Evolutionary conservation across 2,113 vertebrate species (phyloP).

Genomic region (Toxostoma redivivum): DNA sequence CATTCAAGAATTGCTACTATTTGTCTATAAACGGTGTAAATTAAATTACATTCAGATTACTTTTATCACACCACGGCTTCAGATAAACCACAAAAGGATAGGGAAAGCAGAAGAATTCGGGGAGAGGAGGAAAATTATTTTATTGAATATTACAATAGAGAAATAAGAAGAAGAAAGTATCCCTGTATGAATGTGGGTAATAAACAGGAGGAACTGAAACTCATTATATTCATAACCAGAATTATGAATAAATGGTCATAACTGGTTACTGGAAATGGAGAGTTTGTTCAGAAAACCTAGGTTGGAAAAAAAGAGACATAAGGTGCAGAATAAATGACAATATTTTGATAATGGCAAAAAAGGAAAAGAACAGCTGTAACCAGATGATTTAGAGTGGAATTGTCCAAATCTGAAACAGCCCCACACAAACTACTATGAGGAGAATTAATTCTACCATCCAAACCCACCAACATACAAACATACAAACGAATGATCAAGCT

Average conservation of each 20-base stretch:
- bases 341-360: neutral
- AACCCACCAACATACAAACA: neutral
- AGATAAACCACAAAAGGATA: neutral
- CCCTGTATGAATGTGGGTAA: neutral
- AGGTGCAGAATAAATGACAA: neutral
- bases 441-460: neutral
- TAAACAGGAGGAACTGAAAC: neutral
- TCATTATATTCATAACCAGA: neutral
- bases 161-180: neutral
- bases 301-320: neutral
- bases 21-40: neutral
- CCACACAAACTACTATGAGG: neutral
- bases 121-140: neutral
- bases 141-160: neutral
- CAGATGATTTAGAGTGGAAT: neutral
- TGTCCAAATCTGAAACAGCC: neutral
- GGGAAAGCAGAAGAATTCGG: neutral
- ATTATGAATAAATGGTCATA: neutral
- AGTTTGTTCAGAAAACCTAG: neutral
- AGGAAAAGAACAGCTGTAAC: neutral
- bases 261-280: neutral
- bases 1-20: neutral
- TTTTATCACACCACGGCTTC: neutral
- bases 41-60: neutral
- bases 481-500: neutral